A percentile compares a stretch with the other conserved stretches of the same genome.
phyloP scores from a whole-genome alignment of 2,113 vertebrate genomes.

The Hiodon tergisus region DNA sequence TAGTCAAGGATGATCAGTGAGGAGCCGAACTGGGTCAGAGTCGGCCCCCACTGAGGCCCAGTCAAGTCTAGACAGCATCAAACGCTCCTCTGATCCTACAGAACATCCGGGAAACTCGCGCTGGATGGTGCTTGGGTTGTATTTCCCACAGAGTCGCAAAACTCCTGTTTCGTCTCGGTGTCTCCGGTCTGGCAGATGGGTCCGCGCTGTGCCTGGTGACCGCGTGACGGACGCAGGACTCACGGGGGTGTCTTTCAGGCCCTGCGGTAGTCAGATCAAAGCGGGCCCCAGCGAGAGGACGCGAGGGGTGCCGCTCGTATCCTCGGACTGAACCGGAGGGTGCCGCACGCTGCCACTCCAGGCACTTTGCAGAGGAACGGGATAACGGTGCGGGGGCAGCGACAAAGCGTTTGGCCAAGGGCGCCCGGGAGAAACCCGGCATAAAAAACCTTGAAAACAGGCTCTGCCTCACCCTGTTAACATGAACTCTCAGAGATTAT shows the following conservation, averaged over 20 bases:
- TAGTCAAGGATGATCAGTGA: constrained; percentile 12
- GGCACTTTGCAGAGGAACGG: constrained; percentile 1
- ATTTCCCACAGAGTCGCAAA: background rate
- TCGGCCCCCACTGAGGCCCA: background rate
- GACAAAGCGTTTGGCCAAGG: background rate
- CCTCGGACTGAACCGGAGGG: background rate
- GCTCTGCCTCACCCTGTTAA: background rate
- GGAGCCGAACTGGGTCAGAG: constrained; percentile 17
- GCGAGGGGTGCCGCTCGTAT: background rate
- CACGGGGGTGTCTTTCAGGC: no score
- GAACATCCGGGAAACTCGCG: background rate
- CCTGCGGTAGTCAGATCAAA: no score
- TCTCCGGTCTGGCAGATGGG: no score
- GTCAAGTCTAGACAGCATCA: constrained; percentile 17
- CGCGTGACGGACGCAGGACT: no score
- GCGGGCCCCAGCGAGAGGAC: no score
- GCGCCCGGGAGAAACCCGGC: background rate
- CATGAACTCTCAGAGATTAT: background rate
- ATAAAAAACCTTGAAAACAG: background rate
- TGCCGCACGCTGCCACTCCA: background rate
- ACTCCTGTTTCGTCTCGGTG: no score
- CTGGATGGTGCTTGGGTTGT: background rate
- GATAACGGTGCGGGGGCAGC: background rate
- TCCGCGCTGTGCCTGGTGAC: no score
- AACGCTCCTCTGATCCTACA: constrained; percentile 2